Percentiles rank a stretch among this genome's conserved stretches.
These are phyloP conservation scores for Ceratosolen fusciceps DNA, from an alignment of 1,140 invertebrate genomes.

Conservation along the genomic window DNA sequence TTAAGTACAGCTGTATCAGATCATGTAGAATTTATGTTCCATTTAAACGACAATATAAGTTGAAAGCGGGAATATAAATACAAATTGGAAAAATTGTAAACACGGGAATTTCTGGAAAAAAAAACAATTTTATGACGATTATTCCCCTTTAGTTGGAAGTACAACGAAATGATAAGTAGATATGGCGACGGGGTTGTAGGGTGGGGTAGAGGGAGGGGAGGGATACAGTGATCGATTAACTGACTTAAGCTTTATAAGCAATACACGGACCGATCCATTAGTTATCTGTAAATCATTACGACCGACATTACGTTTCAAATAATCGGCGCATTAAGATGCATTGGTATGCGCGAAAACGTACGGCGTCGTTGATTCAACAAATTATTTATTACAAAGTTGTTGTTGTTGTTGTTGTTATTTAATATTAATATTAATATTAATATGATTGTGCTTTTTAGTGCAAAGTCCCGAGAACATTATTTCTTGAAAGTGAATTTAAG, in stretches of 20 bases:
- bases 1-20: background rate
- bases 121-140: background rate
- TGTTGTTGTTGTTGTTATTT: too few relatives aligned
- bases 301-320: too few relatives aligned
- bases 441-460: too few relatives aligned
- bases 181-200: too few relatives aligned
- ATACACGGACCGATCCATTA: background rate
- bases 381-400: too few relatives aligned
- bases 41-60: background rate
- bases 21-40: background rate
- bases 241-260: background rate
- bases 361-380: too few relatives aligned
- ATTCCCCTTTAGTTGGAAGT: background rate
- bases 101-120: background rate
- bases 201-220: too few relatives aligned
- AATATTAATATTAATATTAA: too few relatives aligned
- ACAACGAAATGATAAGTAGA: background rate
- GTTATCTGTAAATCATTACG: background rate
- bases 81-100: background rate
- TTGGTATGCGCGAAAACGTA: too few relatives aligned
- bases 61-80: background rate
- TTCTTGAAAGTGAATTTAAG: too few relatives aligned
- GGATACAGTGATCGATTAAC: background rate
- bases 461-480: too few relatives aligned
- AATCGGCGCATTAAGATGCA: too few relatives aligned